Evolutionary conservation across 2,888 invertebrate genomes (phyloP).

Genomic region (Ectropis crepuscularia): DNA sequence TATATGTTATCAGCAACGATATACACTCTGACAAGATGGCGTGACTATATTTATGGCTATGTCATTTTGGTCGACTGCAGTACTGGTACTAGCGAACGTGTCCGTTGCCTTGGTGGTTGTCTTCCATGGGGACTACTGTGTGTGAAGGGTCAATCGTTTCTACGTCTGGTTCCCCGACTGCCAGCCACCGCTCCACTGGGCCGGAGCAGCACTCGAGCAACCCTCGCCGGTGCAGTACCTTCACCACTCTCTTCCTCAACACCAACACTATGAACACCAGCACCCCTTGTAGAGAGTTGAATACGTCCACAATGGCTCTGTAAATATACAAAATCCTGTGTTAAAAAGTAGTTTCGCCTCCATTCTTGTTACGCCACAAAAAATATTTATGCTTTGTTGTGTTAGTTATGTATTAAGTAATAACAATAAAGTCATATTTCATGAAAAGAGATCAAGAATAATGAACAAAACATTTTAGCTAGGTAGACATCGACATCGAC

Average conservation of each 20-base stretch:
- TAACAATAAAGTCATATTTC: too few species aligned
- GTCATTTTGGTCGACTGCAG: too few species aligned
- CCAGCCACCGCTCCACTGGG: constrained; percentile 60
- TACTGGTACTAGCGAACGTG: neutral
- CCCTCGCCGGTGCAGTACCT: constrained; percentile 63
- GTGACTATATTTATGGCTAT: too few species aligned
- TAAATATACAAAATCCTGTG: constrained; percentile 46
- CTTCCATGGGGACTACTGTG: constrained; percentile 66
- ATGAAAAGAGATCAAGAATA: too few species aligned
- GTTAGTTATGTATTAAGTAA: too few species aligned
- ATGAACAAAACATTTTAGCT: too few species aligned
- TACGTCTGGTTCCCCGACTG: constrained; percentile 71
- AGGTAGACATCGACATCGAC: too few species aligned
- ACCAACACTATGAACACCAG: constrained; percentile 86
- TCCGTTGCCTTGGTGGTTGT: constrained; percentile 34
- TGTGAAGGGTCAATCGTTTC: constrained; percentile 74
- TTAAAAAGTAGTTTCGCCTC: neutral
- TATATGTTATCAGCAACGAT: too few species aligned
- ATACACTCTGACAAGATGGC: too few species aligned
- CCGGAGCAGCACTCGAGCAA: constrained; percentile 63
- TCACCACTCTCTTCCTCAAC: constrained; percentile 81
- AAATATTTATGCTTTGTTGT: too few species aligned
- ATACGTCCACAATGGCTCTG: constrained; percentile 84
- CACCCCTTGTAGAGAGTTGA: constrained; percentile 86
- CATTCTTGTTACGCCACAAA: too few species aligned